A percentile compares a stretch with the other conserved stretches of the same genome.
These are phyloP conservation scores for Nasonia giraulti DNA, from an alignment of 1,140 invertebrate species.

Conservation along the genomic window DNA sequence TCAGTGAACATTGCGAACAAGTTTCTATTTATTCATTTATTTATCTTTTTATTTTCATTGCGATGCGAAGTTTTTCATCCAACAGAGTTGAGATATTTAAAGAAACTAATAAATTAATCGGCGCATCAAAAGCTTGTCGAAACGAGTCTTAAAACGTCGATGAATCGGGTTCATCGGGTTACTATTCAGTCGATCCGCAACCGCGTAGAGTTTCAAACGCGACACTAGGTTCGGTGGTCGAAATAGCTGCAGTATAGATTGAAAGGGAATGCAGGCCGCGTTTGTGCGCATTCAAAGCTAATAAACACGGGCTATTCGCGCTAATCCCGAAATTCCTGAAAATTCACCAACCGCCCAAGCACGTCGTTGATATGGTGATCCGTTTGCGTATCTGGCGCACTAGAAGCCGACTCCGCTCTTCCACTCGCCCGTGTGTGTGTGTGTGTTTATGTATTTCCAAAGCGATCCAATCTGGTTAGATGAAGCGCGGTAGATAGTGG, in stretches of 20 bases:
- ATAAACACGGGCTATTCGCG: slow-evolving; percentile 20
- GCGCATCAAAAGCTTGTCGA: too few species aligned
- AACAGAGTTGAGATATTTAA: too few species aligned
- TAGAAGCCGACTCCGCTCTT: too few species aligned
- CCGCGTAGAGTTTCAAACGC: background rate
- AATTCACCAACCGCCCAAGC: background rate
- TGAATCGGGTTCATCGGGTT: too few species aligned
- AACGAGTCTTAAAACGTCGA: too few species aligned
- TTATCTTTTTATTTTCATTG: too few species aligned
- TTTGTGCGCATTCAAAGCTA: slow-evolving; percentile 4
- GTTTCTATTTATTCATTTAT: too few species aligned
- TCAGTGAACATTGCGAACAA: too few species aligned
- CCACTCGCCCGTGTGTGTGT: too few species aligned
- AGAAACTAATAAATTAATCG: too few species aligned
- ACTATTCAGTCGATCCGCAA: background rate
- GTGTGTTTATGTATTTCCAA: background rate
- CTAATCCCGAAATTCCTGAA: slow-evolving; percentile 25
- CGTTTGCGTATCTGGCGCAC: background rate
- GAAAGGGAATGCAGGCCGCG: background rate
- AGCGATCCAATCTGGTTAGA: background rate
- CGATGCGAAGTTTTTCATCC: too few species aligned
- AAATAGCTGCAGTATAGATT: background rate
- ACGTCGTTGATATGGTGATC: slow-evolving; percentile 27
- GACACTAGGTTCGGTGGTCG: background rate
- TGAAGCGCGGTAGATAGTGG: background rate